These are phyloP conservation scores for Tiliqua scincoides DNA, from an alignment of 2,113 vertebrate species.

Conservation along the genomic window DNA sequence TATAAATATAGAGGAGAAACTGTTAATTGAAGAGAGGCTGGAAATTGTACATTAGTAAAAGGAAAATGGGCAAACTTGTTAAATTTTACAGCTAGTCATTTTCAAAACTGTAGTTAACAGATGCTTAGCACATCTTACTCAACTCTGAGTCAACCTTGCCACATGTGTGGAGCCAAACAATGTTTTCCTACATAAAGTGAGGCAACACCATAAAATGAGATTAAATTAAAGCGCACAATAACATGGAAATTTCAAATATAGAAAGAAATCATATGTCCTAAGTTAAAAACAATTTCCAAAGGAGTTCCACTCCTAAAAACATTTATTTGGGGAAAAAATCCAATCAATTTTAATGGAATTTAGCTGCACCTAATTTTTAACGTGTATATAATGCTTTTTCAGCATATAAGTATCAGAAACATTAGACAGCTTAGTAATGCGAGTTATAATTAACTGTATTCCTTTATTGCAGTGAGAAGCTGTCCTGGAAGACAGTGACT, in stretches of 20 bases:
- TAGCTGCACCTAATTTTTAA: neutral
- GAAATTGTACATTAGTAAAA: conserved; percentile 20
- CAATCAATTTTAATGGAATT: neutral
- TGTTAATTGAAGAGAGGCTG: neutral
- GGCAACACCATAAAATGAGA: neutral
- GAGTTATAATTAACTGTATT: neutral
- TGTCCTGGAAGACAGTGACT: neutral
- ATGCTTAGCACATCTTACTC: neutral
- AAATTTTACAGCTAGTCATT: neutral
- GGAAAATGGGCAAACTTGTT: conserved; percentile 16
- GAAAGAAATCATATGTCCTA: neutral
- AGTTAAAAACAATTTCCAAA: neutral
- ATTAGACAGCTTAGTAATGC: neutral
- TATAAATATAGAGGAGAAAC: conserved; percentile 1
- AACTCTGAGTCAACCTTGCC: neutral
- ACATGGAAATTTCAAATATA: neutral
- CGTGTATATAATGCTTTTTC: neutral
- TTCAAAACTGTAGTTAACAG: neutral
- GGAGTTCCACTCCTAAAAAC: neutral
- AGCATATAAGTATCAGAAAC: neutral
- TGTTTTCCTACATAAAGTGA: neutral
- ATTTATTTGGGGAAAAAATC: neutral
- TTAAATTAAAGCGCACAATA: conserved; percentile 12
- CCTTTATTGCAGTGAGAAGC: neutral
- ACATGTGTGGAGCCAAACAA: neutral